phyloP scores from a whole-genome alignment of 2,888 invertebrate genomes.

The Copidosoma aretas region DNA sequence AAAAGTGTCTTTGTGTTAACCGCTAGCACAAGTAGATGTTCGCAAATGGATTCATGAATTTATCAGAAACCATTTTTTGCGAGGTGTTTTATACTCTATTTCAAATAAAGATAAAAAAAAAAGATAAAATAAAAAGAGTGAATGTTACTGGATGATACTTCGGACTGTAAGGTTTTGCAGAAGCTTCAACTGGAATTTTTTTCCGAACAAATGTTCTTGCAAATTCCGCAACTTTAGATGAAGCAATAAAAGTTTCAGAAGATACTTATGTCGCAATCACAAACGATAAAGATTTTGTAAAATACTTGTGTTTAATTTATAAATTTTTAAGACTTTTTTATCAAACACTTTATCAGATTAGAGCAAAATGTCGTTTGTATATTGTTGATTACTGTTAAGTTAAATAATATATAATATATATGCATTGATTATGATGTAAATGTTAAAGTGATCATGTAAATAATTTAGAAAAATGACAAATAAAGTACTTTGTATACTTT shows the following conservation, averaged over 20 bases:
- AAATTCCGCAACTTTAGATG: neutral
- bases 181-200: conserved; percentile 21
- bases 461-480: conserved; percentile 23
- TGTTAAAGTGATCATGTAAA: conserved; percentile 24
- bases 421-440: conserved; percentile 15
- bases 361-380: conserved; percentile 5
- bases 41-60: conserved; percentile 9
- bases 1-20: too few species aligned
- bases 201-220: neutral
- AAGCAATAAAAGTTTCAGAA: conserved; percentile 19
- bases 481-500: conserved; percentile 10
- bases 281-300: conserved; percentile 32
- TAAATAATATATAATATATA: neutral
- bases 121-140: conserved; percentile 12
- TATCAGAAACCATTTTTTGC: too few species aligned
- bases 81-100: too few species aligned
- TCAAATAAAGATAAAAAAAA: conserved; percentile 9
- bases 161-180: conserved; percentile 16
- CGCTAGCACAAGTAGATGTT: conserved; percentile 23
- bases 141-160: conserved; percentile 17
- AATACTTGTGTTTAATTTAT: conserved; percentile 26
- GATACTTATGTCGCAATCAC: conserved; percentile 12
- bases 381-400: conserved; percentile 15
- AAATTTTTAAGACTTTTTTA: neutral
- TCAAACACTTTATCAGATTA: conserved; percentile 14